These are phyloP conservation scores for Nothoprocta pentlandii DNA, from an alignment of 2,113 vertebrate genomes.

Conservation along the genomic window DNA sequence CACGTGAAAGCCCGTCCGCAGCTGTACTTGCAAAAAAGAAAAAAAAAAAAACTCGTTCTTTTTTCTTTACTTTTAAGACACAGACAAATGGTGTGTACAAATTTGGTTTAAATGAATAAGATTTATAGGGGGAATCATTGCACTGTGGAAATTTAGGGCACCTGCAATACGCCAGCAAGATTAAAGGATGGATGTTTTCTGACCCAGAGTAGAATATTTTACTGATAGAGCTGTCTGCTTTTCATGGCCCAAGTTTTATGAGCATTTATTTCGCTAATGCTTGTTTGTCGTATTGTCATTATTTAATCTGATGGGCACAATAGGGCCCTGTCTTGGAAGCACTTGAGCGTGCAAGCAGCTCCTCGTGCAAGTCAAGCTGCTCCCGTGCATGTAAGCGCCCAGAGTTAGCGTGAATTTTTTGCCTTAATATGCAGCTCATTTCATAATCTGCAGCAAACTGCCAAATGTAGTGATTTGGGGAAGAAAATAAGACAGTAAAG, in stretches of 20 bases:
- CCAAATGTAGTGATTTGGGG: background rate
- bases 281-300: background rate
- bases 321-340: background rate
- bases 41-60: background rate
- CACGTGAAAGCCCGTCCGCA: background rate
- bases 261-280: background rate
- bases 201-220: background rate
- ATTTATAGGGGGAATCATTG: background rate
- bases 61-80: background rate
- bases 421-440: background rate
- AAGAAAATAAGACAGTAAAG: background rate
- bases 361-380: background rate
- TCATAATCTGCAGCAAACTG: background rate
- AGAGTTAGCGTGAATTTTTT: background rate
- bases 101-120: constrained; percentile 16
- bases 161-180: background rate
- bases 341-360: fast-evolving
- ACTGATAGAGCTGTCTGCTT: background rate
- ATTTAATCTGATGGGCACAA: background rate
- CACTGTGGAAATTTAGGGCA: constrained; percentile 18
- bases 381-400: background rate
- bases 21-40: background rate
- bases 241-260: background rate
- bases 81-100: constrained; percentile 26
- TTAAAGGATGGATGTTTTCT: background rate